Base-by-base conservation (phyloP, 1,140 invertebrate species). In the Papilio polytes region DNA sequence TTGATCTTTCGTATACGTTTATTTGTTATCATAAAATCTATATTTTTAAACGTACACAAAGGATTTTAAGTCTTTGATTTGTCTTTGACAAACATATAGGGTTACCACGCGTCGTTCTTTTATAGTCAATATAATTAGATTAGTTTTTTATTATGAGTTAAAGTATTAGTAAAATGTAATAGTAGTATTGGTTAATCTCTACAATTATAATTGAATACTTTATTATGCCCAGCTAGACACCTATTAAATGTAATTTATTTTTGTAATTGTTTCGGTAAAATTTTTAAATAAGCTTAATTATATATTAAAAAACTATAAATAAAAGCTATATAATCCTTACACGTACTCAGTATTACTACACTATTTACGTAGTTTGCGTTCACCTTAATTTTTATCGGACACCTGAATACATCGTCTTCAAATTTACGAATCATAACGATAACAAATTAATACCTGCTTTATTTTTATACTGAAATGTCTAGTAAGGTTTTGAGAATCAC, bases 1-100 rank as follows among this genome's bases (percentile, higher is more conserved):
- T 59, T 56, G 41, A 66, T 66, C 20, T 78, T 66, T 44, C 53
- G 2, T 48, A 44, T 46, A 44, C 77, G 6, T 15, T 44, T 66
- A 48, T 78, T 41, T 41, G 36, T 63, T 78, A 78, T 78, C 36
- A 70, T 31, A 36, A 70, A 70, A 70, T 70, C 22, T 70, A 18
- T 70, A 70, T 70, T 70, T 70, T 31, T 31, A 70, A 36, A 31
- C 59, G 13, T 18, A 70, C 22, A 70, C 63, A 36, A 70, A 70
- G 26, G 26, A 70, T 15, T 70, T 63, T 31, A 22, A 22, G 3
- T 63, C 12, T 31, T 26, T 66, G 10, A 66, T 66, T 66, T 66
- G 26, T 13, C 0, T 31, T 70, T 31, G 26, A 70, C 12, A 31
- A 70, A 36, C 4, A 70, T 13, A 18, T 36, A 31, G 9, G 59